Evolutionary conservation across 1,140 invertebrate genomes (phyloP).

Genomic region (Dufourea novaeangliae): DNA sequence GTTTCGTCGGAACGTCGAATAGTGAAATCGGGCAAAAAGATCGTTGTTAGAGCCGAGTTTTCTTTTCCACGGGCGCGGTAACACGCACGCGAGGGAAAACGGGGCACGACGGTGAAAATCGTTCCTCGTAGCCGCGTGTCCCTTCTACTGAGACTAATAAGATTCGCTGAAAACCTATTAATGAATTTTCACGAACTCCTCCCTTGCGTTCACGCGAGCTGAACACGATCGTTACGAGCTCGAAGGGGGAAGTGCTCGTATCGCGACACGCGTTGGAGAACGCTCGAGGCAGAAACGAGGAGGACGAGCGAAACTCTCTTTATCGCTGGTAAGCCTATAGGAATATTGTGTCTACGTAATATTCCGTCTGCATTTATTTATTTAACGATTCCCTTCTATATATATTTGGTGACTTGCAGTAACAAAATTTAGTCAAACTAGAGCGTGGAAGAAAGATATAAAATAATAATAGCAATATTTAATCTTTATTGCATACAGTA

Average conservation of each 20-base stretch:
- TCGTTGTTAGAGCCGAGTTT: background rate
- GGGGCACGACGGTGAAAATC: background rate
- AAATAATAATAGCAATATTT: no score
- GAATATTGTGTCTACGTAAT: no score
- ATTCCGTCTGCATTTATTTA: no score
- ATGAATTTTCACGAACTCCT: conserved; percentile 7
- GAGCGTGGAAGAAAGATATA: no score
- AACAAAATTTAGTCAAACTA: no score
- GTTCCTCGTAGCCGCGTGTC: background rate
- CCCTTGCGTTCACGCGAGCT: background rate
- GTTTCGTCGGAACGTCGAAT: background rate
- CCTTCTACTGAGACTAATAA: conserved; percentile 32
- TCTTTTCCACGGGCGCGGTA: conserved; percentile 14
- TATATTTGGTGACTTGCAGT: no score
- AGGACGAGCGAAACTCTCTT: no score
- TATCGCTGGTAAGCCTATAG: no score
- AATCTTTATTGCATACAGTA: no score
- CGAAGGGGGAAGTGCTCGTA: background rate
- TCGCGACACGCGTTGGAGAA: background rate
- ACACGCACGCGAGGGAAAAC: background rate
- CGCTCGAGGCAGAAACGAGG: no score
- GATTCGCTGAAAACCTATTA: background rate
- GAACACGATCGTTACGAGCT: background rate
- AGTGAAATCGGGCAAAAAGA: conserved; percentile 30
- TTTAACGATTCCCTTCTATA: no score